Conservation (phyloP, 2,797 vertebrate species). For the Acipenser ruthenus region DNA sequence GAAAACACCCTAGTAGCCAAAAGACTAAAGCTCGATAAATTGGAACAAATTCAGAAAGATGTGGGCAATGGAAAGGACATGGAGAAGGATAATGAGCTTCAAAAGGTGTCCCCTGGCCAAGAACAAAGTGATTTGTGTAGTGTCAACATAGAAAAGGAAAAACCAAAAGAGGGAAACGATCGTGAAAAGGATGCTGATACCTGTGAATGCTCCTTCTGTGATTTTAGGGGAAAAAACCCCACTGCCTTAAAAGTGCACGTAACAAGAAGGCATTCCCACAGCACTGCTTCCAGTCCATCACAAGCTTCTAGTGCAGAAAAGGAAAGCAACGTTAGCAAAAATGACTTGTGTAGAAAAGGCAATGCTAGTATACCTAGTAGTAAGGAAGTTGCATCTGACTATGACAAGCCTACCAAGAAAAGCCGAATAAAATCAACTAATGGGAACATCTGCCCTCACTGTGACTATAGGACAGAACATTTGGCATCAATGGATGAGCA, state of each 20-base stretch:
- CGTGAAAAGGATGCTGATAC: conserved; percentile 22
- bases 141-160: conserved; percentile 1
- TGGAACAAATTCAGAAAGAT: conserved; percentile 16
- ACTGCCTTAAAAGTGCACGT: conserved; percentile 62
- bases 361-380: background rate
- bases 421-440: conserved; percentile 23
- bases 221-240: conserved; percentile 53
- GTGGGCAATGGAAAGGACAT: conserved; percentile 9
- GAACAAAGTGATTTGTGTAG: background rate
- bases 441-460: conserved; percentile 29
- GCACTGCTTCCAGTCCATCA: conserved; percentile 7
- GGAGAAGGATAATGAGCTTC: conserved; percentile 1
- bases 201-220: conserved; percentile 41
- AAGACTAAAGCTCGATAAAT: conserved; percentile 34
- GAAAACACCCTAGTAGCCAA: conserved; percentile 33
- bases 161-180: background rate
- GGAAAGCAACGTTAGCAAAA: conserved; percentile 9
- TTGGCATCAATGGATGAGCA: background rate
- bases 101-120: conserved; percentile 3
- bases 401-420: conserved; percentile 27
- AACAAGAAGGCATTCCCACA: conserved; percentile 49
- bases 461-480: conserved; percentile 27
- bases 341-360: conserved; percentile 1
- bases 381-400: conserved; percentile 23
- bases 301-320: conserved; percentile 1